A percentile compares a stretch with the other conserved stretches of the same genome.
These are phyloP conservation scores for Mechanitis messenoides DNA, from an alignment of 2,888 invertebrate genomes.

Conservation along the genomic window DNA sequence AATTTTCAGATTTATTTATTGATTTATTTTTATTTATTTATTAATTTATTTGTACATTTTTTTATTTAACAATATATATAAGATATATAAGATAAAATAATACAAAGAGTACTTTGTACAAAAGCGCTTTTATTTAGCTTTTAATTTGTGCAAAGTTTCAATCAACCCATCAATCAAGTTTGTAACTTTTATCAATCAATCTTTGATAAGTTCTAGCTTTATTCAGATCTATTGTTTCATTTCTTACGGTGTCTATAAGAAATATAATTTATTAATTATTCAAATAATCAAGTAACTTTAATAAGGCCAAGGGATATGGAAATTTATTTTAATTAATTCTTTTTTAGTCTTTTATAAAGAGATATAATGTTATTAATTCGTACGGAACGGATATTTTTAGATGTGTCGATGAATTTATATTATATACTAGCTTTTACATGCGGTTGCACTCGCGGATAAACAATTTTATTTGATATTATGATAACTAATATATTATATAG, in stretches of 20 bases:
- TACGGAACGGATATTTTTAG: too few species aligned
- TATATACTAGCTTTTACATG: too few species aligned
- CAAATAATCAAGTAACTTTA: neutral
- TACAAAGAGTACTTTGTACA: too few species aligned
- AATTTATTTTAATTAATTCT: slow-evolving; percentile 2
- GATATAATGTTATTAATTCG: too few species aligned
- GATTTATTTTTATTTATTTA: slow-evolving; percentile 31
- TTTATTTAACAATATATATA: slow-evolving; percentile 24
- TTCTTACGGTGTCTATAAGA: neutral
- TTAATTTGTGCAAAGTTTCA: too few species aligned
- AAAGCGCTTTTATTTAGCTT: too few species aligned
- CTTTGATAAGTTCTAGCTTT: slow-evolving; percentile 15
- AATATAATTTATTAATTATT: slow-evolving; percentile 1
- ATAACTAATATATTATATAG: too few species aligned
- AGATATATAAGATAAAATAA: too few species aligned
- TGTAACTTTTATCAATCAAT: slow-evolving; percentile 29
- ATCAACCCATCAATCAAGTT: slow-evolving; percentile 35
- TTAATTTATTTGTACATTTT: slow-evolving; percentile 34
- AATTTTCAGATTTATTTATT: slow-evolving; percentile 22
- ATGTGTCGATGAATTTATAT: too few species aligned
- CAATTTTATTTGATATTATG: too few species aligned
- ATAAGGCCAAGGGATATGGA: slow-evolving; percentile 2
- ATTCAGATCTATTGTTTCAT: slow-evolving; percentile 9
- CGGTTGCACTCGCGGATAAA: too few species aligned
- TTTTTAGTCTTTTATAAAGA: neutral